Evolutionary conservation across 2,797 vertebrate genomes (phyloP), one percentile per base, ranked within the genome.

Genomic region (Botia almorhae): DNA sequence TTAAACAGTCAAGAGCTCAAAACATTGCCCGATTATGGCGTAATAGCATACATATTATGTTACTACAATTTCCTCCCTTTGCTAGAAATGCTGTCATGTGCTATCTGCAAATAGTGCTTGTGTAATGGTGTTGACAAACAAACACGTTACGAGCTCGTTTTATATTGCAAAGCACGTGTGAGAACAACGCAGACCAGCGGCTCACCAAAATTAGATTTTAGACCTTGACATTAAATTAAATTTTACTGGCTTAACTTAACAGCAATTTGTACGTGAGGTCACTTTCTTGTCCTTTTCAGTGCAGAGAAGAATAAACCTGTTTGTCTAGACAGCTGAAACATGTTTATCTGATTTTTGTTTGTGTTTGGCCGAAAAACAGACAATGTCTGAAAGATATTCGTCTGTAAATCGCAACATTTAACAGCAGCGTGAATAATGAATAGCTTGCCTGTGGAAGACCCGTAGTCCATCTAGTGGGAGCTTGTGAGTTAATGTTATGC

Each of bases 401-500:
- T 56, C 21, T 69, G 19, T 77, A 29, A 26, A 58, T 58, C 23
- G 23, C 50, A 69, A 26, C 51, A 19, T 58, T 76, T 76, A 29
- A 76, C 63, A 39, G 16, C 10, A 26, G 6, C 39, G 17, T 55
- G 21, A 63, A 29, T 53, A 63, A 39, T 53, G 21, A 23, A 72
- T 64, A n/a, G 17, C 39, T 78, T 70, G 56, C 8, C 39, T 19
- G 46, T 78, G 43, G 46, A 78, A 21, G 56, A 63, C 5, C n/a
- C 23, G 11, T 33, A 36, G 56, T 8, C 6, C 13, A 56, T 46
- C 16, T 46, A 55, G 60, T 90, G 67, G 68, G 83, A 84, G 87
- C 83, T 88, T 87, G 76, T 85, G 84, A 83, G 86, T 83, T 51
- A 10, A 71, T 71, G 29, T 39, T 70, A 36, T 19, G 33, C 33